A percentile compares a stretch with the other conserved stretches of the same genome.
Evolutionary conservation across 1,140 invertebrate species (phyloP).

Genomic region (Octopus bimaculoides): DNA sequence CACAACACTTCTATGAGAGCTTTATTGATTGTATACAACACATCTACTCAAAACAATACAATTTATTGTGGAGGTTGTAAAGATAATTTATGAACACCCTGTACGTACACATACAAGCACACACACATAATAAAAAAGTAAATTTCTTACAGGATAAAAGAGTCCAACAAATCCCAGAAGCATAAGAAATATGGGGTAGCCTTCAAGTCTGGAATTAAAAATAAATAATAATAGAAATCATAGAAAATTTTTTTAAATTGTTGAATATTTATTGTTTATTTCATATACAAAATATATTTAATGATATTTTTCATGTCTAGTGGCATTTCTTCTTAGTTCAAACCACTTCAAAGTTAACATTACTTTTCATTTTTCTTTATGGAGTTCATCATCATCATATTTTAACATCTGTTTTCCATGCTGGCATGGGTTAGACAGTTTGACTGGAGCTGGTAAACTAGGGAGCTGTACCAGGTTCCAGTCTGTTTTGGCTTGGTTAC

Average conservation of each 20-base stretch:
- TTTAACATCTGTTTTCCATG: too few relatives aligned
- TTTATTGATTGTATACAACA: background rate
- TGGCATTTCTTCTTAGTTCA: too few relatives aligned
- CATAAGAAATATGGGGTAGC: conserved; percentile 56
- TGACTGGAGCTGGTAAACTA: too few relatives aligned
- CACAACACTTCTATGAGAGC: background rate
- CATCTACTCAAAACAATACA: too few relatives aligned
- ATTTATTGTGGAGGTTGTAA: background rate
- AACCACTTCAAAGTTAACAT: too few relatives aligned
- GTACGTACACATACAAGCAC: background rate
- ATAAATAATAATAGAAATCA: conserved; percentile 5
- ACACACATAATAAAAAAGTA: background rate
- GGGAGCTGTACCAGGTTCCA: too few relatives aligned
- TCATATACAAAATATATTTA: too few relatives aligned
- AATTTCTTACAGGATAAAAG: conserved; percentile 53
- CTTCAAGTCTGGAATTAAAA: conserved; percentile 54
- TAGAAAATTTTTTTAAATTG: background rate
- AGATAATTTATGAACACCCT: background rate
- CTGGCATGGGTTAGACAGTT: too few relatives aligned
- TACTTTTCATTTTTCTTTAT: too few relatives aligned
- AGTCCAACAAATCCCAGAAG: conserved; percentile 57
- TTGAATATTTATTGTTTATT: background rate
- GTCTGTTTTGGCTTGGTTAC: too few relatives aligned
- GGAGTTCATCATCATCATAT: too few relatives aligned
- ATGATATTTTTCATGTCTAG: too few relatives aligned